Evolutionary conservation across 2,797 vertebrate species (phyloP).

Genomic region (Brachyrhaphis roseni): DNA sequence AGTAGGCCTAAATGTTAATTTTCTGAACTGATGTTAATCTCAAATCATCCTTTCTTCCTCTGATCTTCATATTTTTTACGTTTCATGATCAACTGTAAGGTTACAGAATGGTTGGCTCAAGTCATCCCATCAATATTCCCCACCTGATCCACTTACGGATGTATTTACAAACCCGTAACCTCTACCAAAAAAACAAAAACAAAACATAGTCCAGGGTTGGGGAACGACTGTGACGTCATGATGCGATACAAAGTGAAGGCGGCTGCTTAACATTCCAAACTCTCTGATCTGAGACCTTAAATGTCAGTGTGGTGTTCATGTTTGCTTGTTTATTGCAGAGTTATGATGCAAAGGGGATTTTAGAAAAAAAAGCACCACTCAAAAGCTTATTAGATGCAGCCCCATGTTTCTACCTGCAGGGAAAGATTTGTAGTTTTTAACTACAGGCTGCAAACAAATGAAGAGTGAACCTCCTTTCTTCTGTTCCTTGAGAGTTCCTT

Average conservation of each 20-base stretch:
- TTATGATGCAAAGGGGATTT: not conserved
- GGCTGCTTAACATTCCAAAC: not conserved
- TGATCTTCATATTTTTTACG: not conserved
- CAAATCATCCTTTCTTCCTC: not conserved
- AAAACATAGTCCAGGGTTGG: not conserved
- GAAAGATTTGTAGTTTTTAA: conserved; percentile 25
- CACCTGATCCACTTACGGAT: not conserved
- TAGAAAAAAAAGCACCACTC: conserved; percentile 21
- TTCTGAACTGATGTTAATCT: conserved; percentile 8
- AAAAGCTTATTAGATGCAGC: conserved; percentile 52
- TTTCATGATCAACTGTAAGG: not conserved
- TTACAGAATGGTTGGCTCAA: not conserved
- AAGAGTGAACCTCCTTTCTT: conserved; percentile 4
- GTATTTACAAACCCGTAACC: not conserved
- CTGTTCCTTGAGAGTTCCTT: conserved; percentile 2
- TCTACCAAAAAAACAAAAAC: no score
- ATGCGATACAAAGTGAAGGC: not conserved
- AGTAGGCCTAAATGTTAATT: not conserved
- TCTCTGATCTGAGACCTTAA: not conserved
- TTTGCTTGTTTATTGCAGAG: not conserved
- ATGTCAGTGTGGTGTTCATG: not conserved
- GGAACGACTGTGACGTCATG: not conserved
- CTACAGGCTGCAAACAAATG: conserved; percentile 30
- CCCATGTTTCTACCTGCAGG: conserved; percentile 56
- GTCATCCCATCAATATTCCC: not conserved